phyloP scores from a whole-genome alignment of 2,888 invertebrate species.

The Antheraea yamamai region DNA sequence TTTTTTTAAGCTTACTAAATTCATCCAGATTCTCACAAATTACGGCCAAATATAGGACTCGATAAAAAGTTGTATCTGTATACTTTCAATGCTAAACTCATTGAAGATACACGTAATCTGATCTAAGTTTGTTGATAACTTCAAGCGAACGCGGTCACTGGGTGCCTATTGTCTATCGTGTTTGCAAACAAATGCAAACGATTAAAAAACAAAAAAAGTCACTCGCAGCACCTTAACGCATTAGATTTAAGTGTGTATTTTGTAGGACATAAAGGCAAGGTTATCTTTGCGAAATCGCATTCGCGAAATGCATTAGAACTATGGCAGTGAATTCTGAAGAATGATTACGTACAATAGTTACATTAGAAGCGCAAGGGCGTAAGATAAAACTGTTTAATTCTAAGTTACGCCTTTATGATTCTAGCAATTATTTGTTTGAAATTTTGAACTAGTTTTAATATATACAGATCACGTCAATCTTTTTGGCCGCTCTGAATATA shows the following conservation, averaged over 20 bases:
- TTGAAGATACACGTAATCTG: background rate
- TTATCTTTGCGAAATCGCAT: background rate
- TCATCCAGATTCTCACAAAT: no score
- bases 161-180: conserved; percentile 40
- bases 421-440: background rate
- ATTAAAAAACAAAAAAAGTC: background rate
- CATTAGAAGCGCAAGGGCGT: background rate
- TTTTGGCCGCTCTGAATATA: no score
- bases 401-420: background rate
- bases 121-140: conserved; percentile 4
- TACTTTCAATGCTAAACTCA: background rate
- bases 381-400: background rate
- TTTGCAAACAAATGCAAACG: conserved; percentile 36
- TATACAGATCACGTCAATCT: no score
- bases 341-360: background rate
- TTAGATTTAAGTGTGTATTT: background rate
- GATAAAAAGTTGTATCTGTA: background rate
- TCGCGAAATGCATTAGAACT: conserved; percentile 12
- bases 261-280: background rate
- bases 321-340: conserved; percentile 4
- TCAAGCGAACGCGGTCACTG: conserved; percentile 17
- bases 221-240: background rate
- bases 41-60: background rate
- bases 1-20: no score
- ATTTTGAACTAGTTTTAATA: no score